phyloP scores from a whole-genome alignment of 2,113 vertebrate species.

The Brienomyrus longianalis region DNA sequence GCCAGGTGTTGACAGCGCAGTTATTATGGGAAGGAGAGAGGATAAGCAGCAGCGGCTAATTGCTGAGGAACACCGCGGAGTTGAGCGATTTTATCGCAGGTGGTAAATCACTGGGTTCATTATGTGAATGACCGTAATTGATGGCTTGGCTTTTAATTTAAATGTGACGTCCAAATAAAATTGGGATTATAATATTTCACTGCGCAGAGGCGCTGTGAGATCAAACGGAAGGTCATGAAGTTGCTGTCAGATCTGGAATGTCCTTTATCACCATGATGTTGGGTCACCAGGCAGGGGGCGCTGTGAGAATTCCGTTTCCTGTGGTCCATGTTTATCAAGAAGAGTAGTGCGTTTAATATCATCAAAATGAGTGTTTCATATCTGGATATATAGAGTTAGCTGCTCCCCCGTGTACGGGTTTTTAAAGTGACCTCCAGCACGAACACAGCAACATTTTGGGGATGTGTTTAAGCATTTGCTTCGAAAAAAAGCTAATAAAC shows the following conservation, averaged over 20 bases:
- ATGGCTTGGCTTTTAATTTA: constrained; percentile 25
- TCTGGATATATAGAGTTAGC: constrained; percentile 3
- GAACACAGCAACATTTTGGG: not conserved
- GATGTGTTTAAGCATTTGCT: not conserved
- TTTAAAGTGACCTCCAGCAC: not conserved
- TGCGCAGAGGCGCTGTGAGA: not conserved
- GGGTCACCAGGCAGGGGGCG: not conserved
- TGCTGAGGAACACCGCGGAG: not conserved
- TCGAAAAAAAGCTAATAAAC: not conserved
- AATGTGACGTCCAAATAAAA: constrained; percentile 28
- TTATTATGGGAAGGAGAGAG: not conserved
- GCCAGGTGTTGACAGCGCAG: constrained; percentile 2
- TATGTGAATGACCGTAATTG: constrained; percentile 22
- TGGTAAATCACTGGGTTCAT: constrained; percentile 15
- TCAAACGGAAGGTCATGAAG: constrained; percentile 28
- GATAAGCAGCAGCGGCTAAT: constrained; percentile 20
- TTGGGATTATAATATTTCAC: constrained; percentile 30
- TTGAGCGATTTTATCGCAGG: constrained; percentile 4
- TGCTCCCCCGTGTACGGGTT: not conserved
- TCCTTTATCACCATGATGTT: not conserved
- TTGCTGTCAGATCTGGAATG: not conserved
- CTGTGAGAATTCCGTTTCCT: not conserved
- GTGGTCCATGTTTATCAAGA: not conserved
- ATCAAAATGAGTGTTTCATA: not conserved
- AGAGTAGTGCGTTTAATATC: not conserved